Conservation (phyloP, 1,140 invertebrate genomes). For the Drosophila baimaii region DNA sequence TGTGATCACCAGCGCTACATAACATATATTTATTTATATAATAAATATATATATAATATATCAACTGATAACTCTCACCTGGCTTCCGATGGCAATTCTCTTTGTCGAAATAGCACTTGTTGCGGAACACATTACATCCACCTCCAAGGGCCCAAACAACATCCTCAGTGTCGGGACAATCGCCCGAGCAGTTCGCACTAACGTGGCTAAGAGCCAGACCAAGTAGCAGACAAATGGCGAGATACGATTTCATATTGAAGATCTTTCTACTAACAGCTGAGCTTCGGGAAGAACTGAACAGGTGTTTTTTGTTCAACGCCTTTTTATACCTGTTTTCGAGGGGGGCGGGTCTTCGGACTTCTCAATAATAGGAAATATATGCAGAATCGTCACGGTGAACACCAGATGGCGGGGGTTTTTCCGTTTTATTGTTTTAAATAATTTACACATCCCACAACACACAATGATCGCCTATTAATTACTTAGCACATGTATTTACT, state of each 20-base stretch:
- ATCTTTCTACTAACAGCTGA: background rate
- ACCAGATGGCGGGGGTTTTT: conserved; percentile 26
- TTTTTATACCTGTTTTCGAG: conserved; percentile 26
- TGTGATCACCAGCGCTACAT: conserved; percentile 34
- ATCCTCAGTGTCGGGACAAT: conserved; percentile 65
- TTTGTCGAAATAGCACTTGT: conserved; percentile 62
- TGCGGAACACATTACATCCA: conserved; percentile 56
- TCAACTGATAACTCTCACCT: conserved; percentile 13
- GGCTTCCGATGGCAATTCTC: conserved; percentile 55
- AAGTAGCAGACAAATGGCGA: conserved; percentile 24
- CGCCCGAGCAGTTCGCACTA: conserved; percentile 32
- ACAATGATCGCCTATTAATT: background rate
- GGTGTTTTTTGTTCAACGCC: background rate
- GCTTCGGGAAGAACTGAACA: conserved; percentile 14
- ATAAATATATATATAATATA: too few relatives aligned
- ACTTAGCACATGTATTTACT: background rate
- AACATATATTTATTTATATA: background rate
- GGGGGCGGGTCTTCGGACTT: conserved; percentile 2
- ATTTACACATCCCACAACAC: background rate
- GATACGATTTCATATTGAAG: conserved; percentile 47
- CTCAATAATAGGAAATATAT: conserved; percentile 9
- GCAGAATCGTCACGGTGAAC: background rate
- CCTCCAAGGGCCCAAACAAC: conserved; percentile 62
- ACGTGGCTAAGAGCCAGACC: conserved; percentile 46
- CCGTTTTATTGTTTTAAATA: conserved; percentile 4